phyloP scores from a whole-genome alignment of 2,888 invertebrate species.

The Lapara coniferarum region DNA sequence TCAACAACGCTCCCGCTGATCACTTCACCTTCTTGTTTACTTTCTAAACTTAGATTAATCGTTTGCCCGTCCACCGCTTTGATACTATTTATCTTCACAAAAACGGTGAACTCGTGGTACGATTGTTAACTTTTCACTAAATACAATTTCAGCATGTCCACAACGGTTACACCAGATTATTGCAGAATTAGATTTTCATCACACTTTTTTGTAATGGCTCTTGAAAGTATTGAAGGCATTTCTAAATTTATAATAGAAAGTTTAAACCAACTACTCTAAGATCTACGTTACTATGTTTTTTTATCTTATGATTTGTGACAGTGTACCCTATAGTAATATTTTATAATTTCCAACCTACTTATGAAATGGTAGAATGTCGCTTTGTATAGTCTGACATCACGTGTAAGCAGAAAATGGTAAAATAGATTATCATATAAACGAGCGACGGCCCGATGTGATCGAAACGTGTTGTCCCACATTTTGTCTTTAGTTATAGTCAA shows the following conservation, averaged over 20 bases:
- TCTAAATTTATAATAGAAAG: neutral
- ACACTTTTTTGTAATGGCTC: neutral
- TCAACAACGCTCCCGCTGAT: slow-evolving; percentile 80
- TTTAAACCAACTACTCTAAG: neutral
- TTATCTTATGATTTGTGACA: too few relatives aligned
- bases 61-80: slow-evolving; percentile 63
- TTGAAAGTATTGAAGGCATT: neutral
- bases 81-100: slow-evolving; percentile 56
- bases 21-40: slow-evolving; percentile 82
- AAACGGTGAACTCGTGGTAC: slow-evolving; percentile 7
- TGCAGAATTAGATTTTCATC: slow-evolving; percentile 7
- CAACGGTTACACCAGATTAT: neutral
- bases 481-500: slow-evolving; percentile 12
- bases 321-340: neutral
- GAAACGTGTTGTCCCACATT: slow-evolving; percentile 37
- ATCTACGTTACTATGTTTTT: neutral
- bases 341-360: slow-evolving; percentile 27
- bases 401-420: slow-evolving; percentile 45
- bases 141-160: slow-evolving; percentile 14
- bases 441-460: slow-evolving; percentile 39
- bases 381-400: slow-evolving; percentile 39
- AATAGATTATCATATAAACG: slow-evolving; percentile 54
- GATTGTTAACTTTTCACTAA: slow-evolving; percentile 22
- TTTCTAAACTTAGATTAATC: slow-evolving; percentile 82
- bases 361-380: slow-evolving; percentile 5